Percentiles rank a stretch among this genome's conserved stretches.
These are phyloP conservation scores for Odobenus rosmarus DNA, from an alignment of 2,113 vertebrate genomes.

Conservation along the genomic window DNA sequence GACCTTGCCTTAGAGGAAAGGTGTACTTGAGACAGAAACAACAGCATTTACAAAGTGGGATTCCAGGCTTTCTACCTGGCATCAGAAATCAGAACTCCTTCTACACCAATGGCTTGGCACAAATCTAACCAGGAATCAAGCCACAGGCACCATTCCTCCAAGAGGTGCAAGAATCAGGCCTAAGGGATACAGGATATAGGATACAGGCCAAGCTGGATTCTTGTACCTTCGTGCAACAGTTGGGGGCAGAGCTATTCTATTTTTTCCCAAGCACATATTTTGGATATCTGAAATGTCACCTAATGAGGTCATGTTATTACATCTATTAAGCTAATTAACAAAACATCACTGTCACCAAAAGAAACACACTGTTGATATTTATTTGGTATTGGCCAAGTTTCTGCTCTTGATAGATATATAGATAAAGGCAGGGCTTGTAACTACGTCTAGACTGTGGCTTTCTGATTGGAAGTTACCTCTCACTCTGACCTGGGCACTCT, in stretches of 20 bases:
- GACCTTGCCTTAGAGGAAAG: neutral
- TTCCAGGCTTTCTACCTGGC: neutral
- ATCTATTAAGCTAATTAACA: slow-evolving; percentile 23
- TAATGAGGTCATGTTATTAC: neutral
- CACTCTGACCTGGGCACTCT: neutral
- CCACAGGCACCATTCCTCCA: neutral
- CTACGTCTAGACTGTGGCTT: neutral
- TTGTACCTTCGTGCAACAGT: neutral
- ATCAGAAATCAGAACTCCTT: neutral
- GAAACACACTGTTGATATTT: neutral
- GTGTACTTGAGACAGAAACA: neutral
- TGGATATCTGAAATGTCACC: neutral
- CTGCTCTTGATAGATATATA: neutral
- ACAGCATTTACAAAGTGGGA: neutral
- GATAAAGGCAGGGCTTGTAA: neutral
- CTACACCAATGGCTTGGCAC: neutral
- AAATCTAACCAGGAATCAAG: neutral
- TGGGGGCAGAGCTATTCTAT: neutral
- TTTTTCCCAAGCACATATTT: neutral
- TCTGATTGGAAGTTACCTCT: neutral
- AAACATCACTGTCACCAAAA: neutral
- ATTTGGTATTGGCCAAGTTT: neutral
- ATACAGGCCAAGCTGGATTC: neutral
- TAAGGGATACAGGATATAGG: neutral
- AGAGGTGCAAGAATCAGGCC: neutral